Percentiles rank a stretch among this genome's conserved stretches.
Conservation (phyloP, 2,888 invertebrate genomes). For the Sepioteuthis lessoniana region DNA sequence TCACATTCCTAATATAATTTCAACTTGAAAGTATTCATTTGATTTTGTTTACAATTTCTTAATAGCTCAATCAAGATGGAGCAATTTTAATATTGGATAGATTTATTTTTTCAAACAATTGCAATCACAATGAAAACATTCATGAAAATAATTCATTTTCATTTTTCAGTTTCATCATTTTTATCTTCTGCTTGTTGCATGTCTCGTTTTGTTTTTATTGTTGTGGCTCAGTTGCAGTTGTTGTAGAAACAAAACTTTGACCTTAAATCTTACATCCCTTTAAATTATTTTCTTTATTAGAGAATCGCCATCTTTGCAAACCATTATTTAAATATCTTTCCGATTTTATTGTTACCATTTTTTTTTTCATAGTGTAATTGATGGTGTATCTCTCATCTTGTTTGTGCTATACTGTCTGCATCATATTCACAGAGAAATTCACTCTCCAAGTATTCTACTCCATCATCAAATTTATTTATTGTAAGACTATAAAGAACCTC, state of each 20-base stretch:
- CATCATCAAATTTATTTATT: too few relatives aligned
- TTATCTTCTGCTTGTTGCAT: not conserved
- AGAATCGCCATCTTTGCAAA: not conserved
- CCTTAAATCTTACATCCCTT: not conserved
- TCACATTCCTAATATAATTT: not conserved
- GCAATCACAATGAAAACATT: not conserved
- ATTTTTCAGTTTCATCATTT: slow-evolving; percentile 16
- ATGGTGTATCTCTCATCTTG: not conserved
- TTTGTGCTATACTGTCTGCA: too few relatives aligned
- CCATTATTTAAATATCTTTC: not conserved
- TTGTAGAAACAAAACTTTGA: not conserved
- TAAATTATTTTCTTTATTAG: not conserved
- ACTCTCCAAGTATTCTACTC: not conserved
- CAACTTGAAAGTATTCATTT: not conserved
- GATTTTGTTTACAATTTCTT: not conserved
- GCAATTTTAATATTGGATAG: not conserved
- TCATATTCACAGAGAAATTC: not conserved
- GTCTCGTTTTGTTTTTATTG: not conserved
- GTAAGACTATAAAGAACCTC: not conserved
- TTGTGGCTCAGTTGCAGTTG: not conserved
- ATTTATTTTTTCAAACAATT: not conserved
- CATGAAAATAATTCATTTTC: not conserved
- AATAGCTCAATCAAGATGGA: not conserved
- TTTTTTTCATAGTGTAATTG: not conserved
- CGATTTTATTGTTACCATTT: not conserved